Conservation (phyloP, 37 sponge, comb jelly and placozoan species). For the Amphimedon queenslandica region DNA sequence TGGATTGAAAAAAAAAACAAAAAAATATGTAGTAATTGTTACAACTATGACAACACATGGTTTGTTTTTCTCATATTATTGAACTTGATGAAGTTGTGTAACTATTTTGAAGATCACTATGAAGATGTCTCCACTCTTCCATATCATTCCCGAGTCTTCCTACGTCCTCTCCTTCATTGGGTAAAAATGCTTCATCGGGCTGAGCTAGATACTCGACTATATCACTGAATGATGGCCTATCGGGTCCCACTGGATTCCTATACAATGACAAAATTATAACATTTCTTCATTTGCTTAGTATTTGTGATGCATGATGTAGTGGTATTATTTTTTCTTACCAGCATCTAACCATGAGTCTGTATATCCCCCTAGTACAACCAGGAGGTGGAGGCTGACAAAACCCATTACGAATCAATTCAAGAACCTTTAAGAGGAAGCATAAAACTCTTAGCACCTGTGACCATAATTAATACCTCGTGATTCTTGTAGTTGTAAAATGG, state of each 20-base stretch:
- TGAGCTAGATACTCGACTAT: conserved; percentile 20
- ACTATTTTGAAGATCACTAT: no score
- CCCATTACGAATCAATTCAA: neutral
- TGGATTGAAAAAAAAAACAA: no score
- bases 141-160: no score
- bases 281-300: no score
- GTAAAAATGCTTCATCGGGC: neutral
- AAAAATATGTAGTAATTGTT: no score
- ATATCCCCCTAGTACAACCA: conserved; percentile 54
- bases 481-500: conserved; percentile 30
- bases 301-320: neutral
- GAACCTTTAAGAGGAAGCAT: neutral
- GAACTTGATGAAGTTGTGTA: no score
- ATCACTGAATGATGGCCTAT: conserved; percentile 25
- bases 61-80: no score
- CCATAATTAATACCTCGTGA: conserved; percentile 8
- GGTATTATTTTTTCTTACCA: conserved; percentile 29
- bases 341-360: conserved; percentile 47
- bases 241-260: conserved; percentile 16
- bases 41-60: no score
- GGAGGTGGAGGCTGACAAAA: conserved; percentile 57
- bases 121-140: no score
- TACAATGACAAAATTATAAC: neutral
- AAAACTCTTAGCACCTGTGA: neutral
- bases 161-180: no score